Percentiles rank a stretch among this genome's conserved stretches.
These are phyloP conservation scores for Ambastaia sidthimunki DNA, from an alignment of 2,797 vertebrate genomes.

Conservation along the genomic window DNA sequence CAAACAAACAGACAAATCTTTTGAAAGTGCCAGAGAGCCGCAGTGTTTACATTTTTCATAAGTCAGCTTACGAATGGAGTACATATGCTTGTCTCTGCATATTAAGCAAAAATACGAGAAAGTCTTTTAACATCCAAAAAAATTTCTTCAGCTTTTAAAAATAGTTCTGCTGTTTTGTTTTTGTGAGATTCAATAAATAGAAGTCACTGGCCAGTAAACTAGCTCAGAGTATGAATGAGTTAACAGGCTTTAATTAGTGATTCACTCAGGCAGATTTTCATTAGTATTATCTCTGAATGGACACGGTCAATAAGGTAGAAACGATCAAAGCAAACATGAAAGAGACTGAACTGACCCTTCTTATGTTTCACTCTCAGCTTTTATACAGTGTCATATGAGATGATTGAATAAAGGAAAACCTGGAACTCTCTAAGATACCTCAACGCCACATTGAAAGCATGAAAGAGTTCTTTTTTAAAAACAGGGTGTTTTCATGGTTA, in stretches of 20 bases:
- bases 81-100: constrained; percentile 26
- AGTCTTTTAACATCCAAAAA: constrained; percentile 21
- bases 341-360: constrained; percentile 27
- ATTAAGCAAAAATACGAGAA: not conserved
- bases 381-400: constrained; percentile 46
- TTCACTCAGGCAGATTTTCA: constrained; percentile 33
- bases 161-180: constrained; percentile 23
- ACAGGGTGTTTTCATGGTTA: constrained; percentile 9
- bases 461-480: not conserved
- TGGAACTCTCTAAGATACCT: constrained; percentile 36
- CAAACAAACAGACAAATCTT: constrained; percentile 8
- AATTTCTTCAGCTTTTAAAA: constrained; percentile 33
- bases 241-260: constrained; percentile 4
- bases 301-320: constrained; percentile 38
- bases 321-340: constrained; percentile 22
- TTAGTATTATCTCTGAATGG: constrained; percentile 13
- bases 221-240: not conserved
- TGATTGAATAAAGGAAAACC: constrained; percentile 51
- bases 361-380: constrained; percentile 49
- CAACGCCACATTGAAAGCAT: constrained; percentile 4
- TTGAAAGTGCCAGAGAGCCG: constrained; percentile 18
- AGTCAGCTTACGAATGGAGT: not conserved
- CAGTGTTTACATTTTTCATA: constrained; percentile 4
- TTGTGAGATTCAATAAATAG: constrained; percentile 30
- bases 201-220: constrained; percentile 15